Conservation (phyloP, 23 tunicate species). For the Pegea sp. region DNA sequence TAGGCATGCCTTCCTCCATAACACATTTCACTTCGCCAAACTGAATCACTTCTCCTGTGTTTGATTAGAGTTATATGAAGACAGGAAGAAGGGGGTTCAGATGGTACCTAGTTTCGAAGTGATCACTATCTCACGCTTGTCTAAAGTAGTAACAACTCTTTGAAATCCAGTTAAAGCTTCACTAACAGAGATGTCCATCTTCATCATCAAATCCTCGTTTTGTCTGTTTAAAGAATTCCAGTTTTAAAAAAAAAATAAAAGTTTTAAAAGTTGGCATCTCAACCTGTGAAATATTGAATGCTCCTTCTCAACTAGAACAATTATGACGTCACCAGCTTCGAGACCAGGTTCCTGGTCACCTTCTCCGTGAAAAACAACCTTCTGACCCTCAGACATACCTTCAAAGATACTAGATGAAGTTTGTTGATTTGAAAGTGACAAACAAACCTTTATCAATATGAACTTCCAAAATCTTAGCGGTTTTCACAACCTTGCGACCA, state of each 20-base stretch:
- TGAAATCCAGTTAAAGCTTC: constrained; percentile 86
- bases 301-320: constrained; percentile 61
- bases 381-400: constrained; percentile 93
- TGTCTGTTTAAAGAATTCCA: constrained; percentile 11
- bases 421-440: neutral
- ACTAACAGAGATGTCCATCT: constrained; percentile 73
- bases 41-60: constrained; percentile 63
- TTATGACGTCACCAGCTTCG: constrained; percentile 80
- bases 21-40: constrained; percentile 55
- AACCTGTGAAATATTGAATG: constrained; percentile 48
- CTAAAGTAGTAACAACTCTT: constrained; percentile 54
- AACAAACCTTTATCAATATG: constrained; percentile 72
- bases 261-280: neutral
- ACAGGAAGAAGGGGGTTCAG: too few relatives aligned
- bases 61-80: too few relatives aligned
- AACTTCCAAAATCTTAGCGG: constrained; percentile 72
- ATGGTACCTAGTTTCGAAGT: constrained; percentile 46
- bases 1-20: constrained; percentile 90
- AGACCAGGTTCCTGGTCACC: constrained; percentile 92
- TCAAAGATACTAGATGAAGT: neutral
- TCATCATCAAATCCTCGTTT: constrained; percentile 75
- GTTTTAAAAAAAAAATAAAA: neutral
- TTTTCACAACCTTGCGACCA: constrained; percentile 58
- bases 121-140: constrained; percentile 57
- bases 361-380: constrained; percentile 76